Base-by-base conservation (phyloP, 2,113 vertebrate genomes). In the Coracopsis vasa region DNA sequence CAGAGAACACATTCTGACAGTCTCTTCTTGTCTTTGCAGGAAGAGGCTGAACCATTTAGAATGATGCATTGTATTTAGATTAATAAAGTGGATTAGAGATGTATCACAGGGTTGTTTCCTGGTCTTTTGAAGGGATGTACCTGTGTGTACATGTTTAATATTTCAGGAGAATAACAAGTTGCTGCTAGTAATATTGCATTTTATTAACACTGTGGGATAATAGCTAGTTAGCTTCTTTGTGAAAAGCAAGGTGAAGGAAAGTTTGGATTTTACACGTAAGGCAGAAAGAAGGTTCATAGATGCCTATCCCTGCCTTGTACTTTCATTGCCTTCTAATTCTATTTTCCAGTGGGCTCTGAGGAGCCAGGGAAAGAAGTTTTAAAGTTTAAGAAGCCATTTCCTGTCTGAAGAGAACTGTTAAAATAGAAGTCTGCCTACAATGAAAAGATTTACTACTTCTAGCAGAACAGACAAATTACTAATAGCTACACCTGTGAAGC, bases 131-230 rank as follows among this genome's bases (percentile, higher is more conserved):
- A 88, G 62, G 39, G 24, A 2, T 69, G 13, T 72, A 80, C 81
- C 53, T 90, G 94, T 77, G 39, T 33, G 33, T 69, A 88, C 88
- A 88, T n/a, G 81, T 74, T 86, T 75, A 56, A 37, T 88, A 66
- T 58, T 80, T 50, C 79, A 80, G 67, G 93, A 81, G 20, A 80
- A 16, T 58, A 94, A 89, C 84, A 95, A 91, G 94, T 92, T 45
- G 37, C 48, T 92, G 48, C 66, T 69, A 69, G 71, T 65, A 73
- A 61, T 44, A 19, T 4, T 47, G 66, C 2, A 3, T 45, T 75
- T 79, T 79, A 69, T 33, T 82, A 80, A 31, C 41, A 21, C 45
- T 69, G 80, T 47, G 53, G 81, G 33, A 42, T 85, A 97, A 85
- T 13, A 51, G 19, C 39, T 71, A 14, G 3, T 48, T 85, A 44